Evolutionary conservation across 1,140 invertebrate genomes (phyloP).

Genomic region (Pseudachorutes palmiensis): DNA sequence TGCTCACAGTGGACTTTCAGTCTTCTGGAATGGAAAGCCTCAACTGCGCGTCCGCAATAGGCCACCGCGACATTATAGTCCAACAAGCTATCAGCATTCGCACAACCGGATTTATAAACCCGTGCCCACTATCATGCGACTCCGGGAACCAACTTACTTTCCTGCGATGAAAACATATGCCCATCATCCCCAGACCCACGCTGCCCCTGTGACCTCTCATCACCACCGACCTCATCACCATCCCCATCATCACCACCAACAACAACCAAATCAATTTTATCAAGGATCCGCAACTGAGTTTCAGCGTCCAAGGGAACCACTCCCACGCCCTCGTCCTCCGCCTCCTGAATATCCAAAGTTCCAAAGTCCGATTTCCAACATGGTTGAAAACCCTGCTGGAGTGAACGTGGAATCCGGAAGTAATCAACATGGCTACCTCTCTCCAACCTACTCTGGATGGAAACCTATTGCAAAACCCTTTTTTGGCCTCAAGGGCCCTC

Average conservation of each 20-base stretch:
- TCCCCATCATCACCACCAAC: no score
- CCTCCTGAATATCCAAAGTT: slow-evolving; percentile 2
- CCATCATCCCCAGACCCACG: background rate
- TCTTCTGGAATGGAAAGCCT: background rate
- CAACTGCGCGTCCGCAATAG: background rate
- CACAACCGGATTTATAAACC: slow-evolving; percentile 1
- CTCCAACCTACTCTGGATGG: slow-evolving; percentile 29
- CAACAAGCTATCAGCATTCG: background rate
- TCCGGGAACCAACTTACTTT: background rate
- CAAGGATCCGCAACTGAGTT: no score
- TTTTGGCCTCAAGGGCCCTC: background rate
- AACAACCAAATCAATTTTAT: no score
- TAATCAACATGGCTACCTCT: slow-evolving; percentile 24
- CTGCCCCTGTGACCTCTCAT: background rate
- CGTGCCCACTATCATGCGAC: background rate
- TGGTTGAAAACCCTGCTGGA: slow-evolving; percentile 7
- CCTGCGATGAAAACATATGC: background rate
- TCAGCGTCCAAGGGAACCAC: no score
- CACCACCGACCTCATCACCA: background rate
- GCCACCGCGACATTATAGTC: background rate
- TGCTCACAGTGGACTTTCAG: no score
- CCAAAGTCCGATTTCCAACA: background rate
- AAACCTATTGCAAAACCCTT: slow-evolving; percentile 29
- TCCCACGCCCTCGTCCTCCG: no score
- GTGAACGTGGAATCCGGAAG: background rate